Evolutionary conservation across 2,797 vertebrate genomes (phyloP).

Genomic region (Zalophus californianus): DNA sequence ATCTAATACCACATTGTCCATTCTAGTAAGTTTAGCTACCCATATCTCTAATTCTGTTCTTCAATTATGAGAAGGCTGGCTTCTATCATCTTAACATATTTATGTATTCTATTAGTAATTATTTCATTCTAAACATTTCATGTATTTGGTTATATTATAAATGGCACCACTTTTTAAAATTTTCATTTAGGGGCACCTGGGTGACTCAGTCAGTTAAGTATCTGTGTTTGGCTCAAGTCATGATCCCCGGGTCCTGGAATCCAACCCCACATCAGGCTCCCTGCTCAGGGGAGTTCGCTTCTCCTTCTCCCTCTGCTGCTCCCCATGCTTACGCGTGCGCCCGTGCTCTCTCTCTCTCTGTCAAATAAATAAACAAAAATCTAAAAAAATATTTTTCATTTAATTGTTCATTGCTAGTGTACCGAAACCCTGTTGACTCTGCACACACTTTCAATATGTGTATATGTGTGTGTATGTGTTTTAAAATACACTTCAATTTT

Average conservation of each 20-base stretch:
- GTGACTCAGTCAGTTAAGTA: neutral
- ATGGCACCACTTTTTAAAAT: neutral
- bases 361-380: no score
- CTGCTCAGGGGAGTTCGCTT: no score
- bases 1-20: neutral
- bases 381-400: no score
- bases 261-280: no score
- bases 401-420: neutral
- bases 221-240: no score
- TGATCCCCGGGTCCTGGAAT: no score
- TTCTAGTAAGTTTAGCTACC: neutral
- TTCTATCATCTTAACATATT: neutral
- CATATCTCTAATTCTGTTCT: neutral
- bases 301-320: no score
- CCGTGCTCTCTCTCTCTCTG: no score
- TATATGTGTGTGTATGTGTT: neutral
- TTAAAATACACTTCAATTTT: neutral
- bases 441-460: neutral
- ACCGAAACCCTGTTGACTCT: neutral
- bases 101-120: neutral
- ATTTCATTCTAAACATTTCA: neutral
- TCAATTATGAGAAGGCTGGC: neutral
- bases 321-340: no score
- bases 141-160: neutral
- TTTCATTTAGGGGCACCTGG: neutral